These are phyloP conservation scores for Orthosia cruda DNA, from an alignment of 2,888 invertebrate species.

Conservation along the genomic window DNA sequence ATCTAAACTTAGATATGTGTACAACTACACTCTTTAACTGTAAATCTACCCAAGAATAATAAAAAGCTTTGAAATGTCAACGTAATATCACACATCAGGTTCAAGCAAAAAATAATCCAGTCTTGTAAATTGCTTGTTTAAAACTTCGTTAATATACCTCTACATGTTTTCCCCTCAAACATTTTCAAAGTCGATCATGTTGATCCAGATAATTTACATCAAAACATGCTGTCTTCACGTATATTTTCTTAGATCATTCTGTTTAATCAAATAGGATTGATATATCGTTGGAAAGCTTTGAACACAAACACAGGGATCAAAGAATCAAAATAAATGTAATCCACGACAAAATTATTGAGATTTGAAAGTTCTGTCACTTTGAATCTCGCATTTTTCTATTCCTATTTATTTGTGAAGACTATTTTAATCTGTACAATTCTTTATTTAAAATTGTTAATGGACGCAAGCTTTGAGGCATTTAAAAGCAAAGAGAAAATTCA, in stretches of 20 bases:
- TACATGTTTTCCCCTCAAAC: not conserved
- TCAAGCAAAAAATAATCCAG: not conserved
- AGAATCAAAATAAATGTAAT: slow-evolving; percentile 60
- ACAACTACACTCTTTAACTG: too few species aligned
- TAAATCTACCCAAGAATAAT: not conserved
- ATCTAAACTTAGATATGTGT: too few species aligned
- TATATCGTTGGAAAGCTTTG: slow-evolving; percentile 57
- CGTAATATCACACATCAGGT: not conserved
- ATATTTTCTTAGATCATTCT: slow-evolving; percentile 57
- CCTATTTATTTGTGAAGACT: not conserved
- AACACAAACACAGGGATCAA: slow-evolving; percentile 60
- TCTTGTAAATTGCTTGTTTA: not conserved
- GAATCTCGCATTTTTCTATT: slow-evolving; percentile 30
- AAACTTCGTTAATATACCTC: slow-evolving; percentile 7
- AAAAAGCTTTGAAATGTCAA: not conserved
- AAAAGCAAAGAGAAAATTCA: not conserved
- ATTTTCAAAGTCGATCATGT: slow-evolving; percentile 31
- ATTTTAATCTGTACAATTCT: slow-evolving; percentile 3
- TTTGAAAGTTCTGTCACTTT: slow-evolving; percentile 60
- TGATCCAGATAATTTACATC: slow-evolving; percentile 45
- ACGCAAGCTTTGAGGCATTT: not conserved
- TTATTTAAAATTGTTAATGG: slow-evolving; percentile 1
- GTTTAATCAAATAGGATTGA: slow-evolving; percentile 49
- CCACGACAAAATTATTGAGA: slow-evolving; percentile 46
- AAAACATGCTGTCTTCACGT: slow-evolving; percentile 52